Base-by-base conservation (phyloP, 2,113 vertebrate species). In the Canis aureus region DNA sequence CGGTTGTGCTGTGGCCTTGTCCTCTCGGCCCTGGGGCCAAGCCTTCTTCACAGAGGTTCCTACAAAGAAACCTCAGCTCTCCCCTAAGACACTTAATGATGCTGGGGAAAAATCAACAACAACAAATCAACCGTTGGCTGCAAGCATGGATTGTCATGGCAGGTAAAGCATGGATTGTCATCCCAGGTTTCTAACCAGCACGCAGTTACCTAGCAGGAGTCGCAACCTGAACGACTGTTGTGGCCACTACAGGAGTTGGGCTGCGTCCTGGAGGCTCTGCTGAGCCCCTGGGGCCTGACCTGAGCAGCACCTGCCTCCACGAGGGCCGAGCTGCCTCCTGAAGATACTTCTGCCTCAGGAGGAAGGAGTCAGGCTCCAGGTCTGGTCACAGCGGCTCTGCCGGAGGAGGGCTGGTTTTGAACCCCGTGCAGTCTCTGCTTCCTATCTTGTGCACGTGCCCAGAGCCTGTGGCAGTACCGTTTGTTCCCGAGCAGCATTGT, bases 1-100 rank as follows among this genome's bases (percentile, higher is more conserved):
- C 5, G 10, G 0, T 1, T 35, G 74, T 20, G 43, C 11, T 3
- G 20, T 19, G 12, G 12, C 16, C 12, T 3, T 57, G 62, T 27
- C 19, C 43, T 51, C 32, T 80, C 12, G 2, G 5, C 8, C 15
- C 59, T 0, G 3, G 35, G 67, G 35, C 43, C 43, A 38, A 82
- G 59, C 67, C 35, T 53, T 25, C 4, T 43, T 15, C 38, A 6
- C 12, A 23, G 0, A 22, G 27, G n/a, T 29, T 79, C 38, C 82
- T 29, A 51, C 35, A 84, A 35, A 43, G 87, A 81, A 80, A 60
- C 8, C 38, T 23, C 43, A 32, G n/a, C 32, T 92, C 51, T 87
- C 22, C 17, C 10, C 0, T 80, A 32, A 80, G 38, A 84, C 20
- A 53, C 32, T 22, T 29, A 22, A 22, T 17, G 29, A 35, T 25